A percentile compares a stretch with the other conserved stretches of the same genome.
phyloP scores from a whole-genome alignment of 2,888 invertebrate species.

The Noctua pronuba region DNA sequence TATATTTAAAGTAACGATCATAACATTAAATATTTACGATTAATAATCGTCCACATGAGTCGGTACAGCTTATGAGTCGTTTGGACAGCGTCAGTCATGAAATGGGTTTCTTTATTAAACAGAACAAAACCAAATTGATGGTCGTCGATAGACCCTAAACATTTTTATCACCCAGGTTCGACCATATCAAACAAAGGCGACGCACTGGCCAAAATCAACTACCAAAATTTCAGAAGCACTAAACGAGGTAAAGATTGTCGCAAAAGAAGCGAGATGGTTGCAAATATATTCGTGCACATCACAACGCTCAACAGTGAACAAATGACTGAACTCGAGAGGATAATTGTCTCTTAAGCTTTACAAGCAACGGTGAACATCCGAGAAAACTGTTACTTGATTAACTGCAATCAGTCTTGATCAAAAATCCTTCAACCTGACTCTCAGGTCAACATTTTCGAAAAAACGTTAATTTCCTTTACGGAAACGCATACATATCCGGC shows the following conservation, averaged over 20 bases:
- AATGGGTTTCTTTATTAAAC: neutral
- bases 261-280: neutral
- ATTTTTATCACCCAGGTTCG: neutral
- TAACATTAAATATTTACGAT: constrained; percentile 69
- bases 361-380: neutral
- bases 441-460: neutral
- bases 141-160: neutral
- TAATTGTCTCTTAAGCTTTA: neutral
- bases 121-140: neutral
- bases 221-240: neutral
- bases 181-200: neutral
- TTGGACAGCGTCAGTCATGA: neutral
- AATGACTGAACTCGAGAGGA: neutral
- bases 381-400: neutral
- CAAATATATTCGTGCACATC: neutral
- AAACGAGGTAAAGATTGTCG: neutral
- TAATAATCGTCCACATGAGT: constrained; percentile 64
- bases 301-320: neutral
- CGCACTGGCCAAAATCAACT: neutral
- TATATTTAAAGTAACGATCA: constrained; percentile 51
- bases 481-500: constrained; percentile 5
- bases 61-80: neutral
- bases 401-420: neutral
- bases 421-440: constrained; percentile 14
- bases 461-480: constrained; percentile 19